phyloP scores from a whole-genome alignment of 2,888 invertebrate genomes.

The Zhengitettix transpicula region DNA sequence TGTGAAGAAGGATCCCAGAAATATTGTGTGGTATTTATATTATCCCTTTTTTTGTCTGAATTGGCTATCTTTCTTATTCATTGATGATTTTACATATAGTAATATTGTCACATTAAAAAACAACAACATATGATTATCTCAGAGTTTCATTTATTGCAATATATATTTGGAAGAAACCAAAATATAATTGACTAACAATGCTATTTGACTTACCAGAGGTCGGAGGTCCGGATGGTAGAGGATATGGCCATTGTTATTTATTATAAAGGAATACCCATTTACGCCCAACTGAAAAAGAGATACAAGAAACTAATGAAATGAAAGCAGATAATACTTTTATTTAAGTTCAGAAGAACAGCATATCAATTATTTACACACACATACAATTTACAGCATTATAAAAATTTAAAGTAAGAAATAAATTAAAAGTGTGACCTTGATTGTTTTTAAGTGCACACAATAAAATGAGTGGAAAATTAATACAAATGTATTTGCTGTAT shows the following conservation, averaged over 20 bases:
- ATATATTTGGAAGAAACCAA: not conserved
- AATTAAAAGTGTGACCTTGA: too few relatives aligned
- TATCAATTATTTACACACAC: too few relatives aligned
- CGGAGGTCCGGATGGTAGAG: slow-evolving; percentile 90
- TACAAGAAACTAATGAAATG: not conserved
- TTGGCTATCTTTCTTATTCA: too few relatives aligned
- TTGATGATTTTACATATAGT: too few relatives aligned
- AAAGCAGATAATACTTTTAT: not conserved
- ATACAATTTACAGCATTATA: not conserved
- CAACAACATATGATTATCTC: not conserved
- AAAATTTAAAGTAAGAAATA: not conserved
- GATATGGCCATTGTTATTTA: slow-evolving; percentile 94
- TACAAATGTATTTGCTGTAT: too few relatives aligned
- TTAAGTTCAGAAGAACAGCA: too few relatives aligned
- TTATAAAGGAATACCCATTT: slow-evolving; percentile 91
- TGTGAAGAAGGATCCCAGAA: too few relatives aligned
- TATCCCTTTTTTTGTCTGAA: too few relatives aligned
- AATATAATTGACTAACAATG: not conserved
- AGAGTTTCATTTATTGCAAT: not conserved
- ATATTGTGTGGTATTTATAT: too few relatives aligned
- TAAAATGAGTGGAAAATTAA: not conserved
- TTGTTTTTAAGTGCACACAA: too few relatives aligned
- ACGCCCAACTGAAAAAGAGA: slow-evolving; percentile 61
- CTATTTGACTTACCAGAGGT: slow-evolving; percentile 50
- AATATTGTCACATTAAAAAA: too few relatives aligned